Evolutionary conservation across 2,113 vertebrate genomes (phyloP), one percentile per base, ranked within the genome.

Genomic region (Dunckerocampus dactyliophorus): DNA sequence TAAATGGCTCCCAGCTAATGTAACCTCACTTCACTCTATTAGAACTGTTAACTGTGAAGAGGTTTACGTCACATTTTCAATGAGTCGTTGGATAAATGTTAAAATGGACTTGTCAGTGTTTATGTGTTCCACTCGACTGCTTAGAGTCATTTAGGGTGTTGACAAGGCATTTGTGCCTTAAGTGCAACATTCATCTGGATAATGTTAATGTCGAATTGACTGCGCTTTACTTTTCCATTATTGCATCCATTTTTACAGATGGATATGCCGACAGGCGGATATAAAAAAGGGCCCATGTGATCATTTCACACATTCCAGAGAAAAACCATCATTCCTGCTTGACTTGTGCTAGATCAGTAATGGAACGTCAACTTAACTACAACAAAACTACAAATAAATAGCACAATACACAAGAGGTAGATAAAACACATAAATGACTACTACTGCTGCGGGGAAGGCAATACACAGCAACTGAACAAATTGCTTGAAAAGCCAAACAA

Each of bases 101-200:
- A 46, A 69, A 62, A 62, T 4, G 3, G 22, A 12, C 3, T 13
- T 47, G 20, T 53, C 24, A 63, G 22, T 70, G 50, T 37, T 10
- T 47, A 16, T 43, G 15, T 19, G 53, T 52, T 52, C 15, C 7
- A 20, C n/a, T 39, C n/a, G n/a, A 43, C 45, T 51, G 15, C 10
- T 58, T 21, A 54, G 8, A 47, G 37, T 57, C 31, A 70, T 63
- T 60, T 19, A 42, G 28, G 14, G 17, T 3, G 0, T 22, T 19
- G 39, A 43, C 20, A 28, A 59, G 34, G 43, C 45, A 47, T 69
- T 31, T 63, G 22, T 46, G 12, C 52, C 21, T 56, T 20, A 1
- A 60, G 53, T 22, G 48, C 50, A 52, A 69, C 43, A 68, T 72
- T 70, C 47, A 53, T 71, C 57, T 61, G 31, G 31, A 8, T 34